Percentiles rank a stretch among this genome's conserved stretches.
Conservation (phyloP, 2,888 invertebrate species). For the Dichetophora obliterata region DNA sequence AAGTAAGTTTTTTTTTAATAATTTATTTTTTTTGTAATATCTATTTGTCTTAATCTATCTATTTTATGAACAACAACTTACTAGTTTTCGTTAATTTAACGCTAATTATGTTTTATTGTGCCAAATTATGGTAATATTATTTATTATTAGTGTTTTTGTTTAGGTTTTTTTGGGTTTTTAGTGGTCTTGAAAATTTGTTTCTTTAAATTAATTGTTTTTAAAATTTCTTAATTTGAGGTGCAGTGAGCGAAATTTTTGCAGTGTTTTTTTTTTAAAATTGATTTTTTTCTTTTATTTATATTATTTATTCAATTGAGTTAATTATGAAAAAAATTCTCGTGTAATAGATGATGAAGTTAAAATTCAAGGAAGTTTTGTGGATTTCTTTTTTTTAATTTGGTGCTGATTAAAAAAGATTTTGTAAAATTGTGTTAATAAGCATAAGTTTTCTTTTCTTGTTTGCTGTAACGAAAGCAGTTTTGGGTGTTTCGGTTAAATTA, state of each 20-base stretch:
- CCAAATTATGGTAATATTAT: slow-evolving; percentile 12
- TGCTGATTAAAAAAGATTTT: background rate
- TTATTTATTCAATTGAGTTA: background rate
- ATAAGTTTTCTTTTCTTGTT: background rate
- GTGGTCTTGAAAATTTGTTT: background rate
- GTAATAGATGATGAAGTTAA: background rate
- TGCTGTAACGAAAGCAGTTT: background rate
- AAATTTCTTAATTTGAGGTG: slow-evolving; percentile 20
- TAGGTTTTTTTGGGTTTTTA: slow-evolving; percentile 7
- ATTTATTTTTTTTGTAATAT: background rate
- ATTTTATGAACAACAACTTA: slow-evolving; percentile 15
- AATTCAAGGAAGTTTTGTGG: slow-evolving; percentile 20
- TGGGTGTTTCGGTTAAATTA: no score
- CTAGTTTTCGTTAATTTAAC: slow-evolving; percentile 16
- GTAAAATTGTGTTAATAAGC: background rate
- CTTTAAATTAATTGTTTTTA: slow-evolving; percentile 7
- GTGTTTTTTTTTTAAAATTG: background rate
- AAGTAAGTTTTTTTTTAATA: background rate
- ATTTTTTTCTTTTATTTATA: background rate
- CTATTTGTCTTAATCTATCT: background rate
- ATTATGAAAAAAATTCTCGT: background rate
- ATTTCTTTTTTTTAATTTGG: slow-evolving; percentile 3
- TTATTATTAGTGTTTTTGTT: background rate
- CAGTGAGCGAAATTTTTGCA: slow-evolving; percentile 15
- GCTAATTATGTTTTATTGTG: slow-evolving; percentile 9